Conservation (phyloP, 2,888 invertebrate genomes). For the Pyralis farinalis region DNA sequence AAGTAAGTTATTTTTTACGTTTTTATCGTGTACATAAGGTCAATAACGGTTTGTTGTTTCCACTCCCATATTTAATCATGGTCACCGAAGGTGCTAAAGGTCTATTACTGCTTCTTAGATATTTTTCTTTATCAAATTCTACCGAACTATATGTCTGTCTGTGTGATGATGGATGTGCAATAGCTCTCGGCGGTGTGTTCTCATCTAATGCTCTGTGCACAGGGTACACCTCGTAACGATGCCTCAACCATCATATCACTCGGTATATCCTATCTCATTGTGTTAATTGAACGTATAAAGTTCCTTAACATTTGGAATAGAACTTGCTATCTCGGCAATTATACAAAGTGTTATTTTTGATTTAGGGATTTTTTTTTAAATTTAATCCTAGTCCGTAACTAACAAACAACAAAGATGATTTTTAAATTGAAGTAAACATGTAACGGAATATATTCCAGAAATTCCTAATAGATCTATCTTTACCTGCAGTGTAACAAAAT, state of each 20-base stretch:
- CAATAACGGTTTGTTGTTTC: slow-evolving; percentile 70
- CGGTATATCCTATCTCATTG: slow-evolving; percentile 22
- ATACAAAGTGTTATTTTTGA: too few relatives aligned
- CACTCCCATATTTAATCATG: slow-evolving; percentile 63
- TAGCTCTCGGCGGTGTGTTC: slow-evolving; percentile 11
- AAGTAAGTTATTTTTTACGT: slow-evolving; percentile 82
- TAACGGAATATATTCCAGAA: too few relatives aligned
- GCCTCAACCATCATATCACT: slow-evolving; percentile 30
- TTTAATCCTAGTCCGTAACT: too few relatives aligned
- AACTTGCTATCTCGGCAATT: slow-evolving; percentile 20
- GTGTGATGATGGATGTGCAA: slow-evolving; percentile 21
- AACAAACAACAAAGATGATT: too few relatives aligned
- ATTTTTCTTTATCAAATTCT: slow-evolving; percentile 46
- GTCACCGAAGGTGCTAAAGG: slow-evolving; percentile 78
- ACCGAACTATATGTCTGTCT: slow-evolving; percentile 37
- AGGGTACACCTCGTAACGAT: slow-evolving; percentile 15
- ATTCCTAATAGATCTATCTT: too few relatives aligned
- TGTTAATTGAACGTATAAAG: slow-evolving; percentile 20
- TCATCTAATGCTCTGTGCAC: slow-evolving; percentile 10
- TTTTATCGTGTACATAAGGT: slow-evolving; percentile 77
- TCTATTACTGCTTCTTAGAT: slow-evolving; percentile 75
- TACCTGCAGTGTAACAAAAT: too few relatives aligned
- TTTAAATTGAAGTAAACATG: too few relatives aligned
- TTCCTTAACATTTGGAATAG: slow-evolving; percentile 28
- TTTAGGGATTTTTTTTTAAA: too few relatives aligned